Conservation (phyloP, 2,113 vertebrate genomes). For the Rhinoderma darwinii region DNA sequence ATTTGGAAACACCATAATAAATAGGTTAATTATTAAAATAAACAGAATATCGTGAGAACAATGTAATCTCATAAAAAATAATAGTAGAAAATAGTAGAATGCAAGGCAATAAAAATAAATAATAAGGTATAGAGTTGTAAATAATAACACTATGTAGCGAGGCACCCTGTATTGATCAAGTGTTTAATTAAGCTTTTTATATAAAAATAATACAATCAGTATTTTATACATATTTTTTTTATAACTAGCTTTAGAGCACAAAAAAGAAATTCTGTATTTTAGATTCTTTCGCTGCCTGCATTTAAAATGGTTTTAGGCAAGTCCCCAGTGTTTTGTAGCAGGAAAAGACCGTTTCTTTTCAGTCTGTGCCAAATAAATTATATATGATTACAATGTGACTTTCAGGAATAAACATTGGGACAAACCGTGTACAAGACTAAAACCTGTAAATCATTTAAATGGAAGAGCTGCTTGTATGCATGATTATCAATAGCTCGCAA, state of each 20-base stretch:
- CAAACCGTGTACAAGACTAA: conserved; percentile 22
- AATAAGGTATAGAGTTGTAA: background rate
- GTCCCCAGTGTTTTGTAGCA: conserved; percentile 11
- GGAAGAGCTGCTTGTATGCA: conserved; percentile 22
- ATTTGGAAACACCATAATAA: background rate
- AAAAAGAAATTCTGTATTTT: background rate
- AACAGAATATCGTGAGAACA: background rate
- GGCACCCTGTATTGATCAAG: background rate
- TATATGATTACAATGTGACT: conserved; percentile 51
- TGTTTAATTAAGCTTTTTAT: background rate
- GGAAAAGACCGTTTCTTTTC: conserved; percentile 2
- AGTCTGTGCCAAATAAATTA: conserved; percentile 50
- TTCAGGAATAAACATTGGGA: conserved; percentile 50
- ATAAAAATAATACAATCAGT: background rate
- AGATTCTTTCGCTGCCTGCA: conserved; percentile 25
- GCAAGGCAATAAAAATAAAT: background rate
- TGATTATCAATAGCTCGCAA: conserved; percentile 27
- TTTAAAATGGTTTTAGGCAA: background rate
- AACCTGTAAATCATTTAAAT: conserved; percentile 25
- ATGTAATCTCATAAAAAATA: background rate
- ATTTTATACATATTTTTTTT: background rate
- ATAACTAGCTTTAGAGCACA: background rate
- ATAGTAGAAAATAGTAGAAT: background rate
- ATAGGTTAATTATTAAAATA: background rate
- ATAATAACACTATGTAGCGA: background rate